Percentiles rank a stretch among this genome's conserved stretches.
Evolutionary conservation across 2,113 vertebrate species (phyloP).

Genomic region (Nanorana parkeri): DNA sequence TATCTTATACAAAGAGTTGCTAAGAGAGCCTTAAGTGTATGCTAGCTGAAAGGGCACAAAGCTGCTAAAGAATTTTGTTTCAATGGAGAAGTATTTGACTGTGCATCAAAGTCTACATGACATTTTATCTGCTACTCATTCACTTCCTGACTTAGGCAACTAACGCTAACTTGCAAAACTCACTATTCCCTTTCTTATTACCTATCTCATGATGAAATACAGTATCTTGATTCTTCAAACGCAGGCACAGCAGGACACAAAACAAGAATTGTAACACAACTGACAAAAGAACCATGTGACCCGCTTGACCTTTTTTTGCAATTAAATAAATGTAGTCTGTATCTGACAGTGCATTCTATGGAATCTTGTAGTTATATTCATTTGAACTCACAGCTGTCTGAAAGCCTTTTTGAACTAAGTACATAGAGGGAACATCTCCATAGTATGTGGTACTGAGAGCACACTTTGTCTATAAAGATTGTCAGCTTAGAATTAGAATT

Average conservation of each 20-base stretch:
- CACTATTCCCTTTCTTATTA: constrained; percentile 1
- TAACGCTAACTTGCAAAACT: neutral
- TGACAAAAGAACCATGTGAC: constrained; percentile 21
- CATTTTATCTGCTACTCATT: constrained; percentile 21
- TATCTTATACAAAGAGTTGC: neutral
- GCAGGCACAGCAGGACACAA: neutral
- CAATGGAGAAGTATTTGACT: constrained; percentile 25
- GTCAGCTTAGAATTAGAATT: too few species aligned
- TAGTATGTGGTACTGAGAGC: too few species aligned
- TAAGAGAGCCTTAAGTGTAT: neutral
- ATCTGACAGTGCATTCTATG: constrained; percentile 5
- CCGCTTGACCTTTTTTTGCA: constrained; percentile 18
- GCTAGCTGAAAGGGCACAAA: neutral
- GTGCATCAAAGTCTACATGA: constrained; percentile 14
- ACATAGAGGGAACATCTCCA: too few species aligned
- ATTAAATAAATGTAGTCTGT: constrained; percentile 14
- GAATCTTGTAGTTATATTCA: neutral
- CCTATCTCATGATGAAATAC: constrained; percentile 13
- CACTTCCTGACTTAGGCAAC: neutral
- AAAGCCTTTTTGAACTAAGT: neutral
- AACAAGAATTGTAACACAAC: constrained; percentile 15
- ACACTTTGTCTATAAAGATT: too few species aligned
- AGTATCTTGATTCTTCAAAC: neutral
- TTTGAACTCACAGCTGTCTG: neutral
- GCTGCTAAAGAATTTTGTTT: constrained; percentile 9